Conservation (phyloP, 2,113 vertebrate genomes). For the Scophthalmus maximus region DNA sequence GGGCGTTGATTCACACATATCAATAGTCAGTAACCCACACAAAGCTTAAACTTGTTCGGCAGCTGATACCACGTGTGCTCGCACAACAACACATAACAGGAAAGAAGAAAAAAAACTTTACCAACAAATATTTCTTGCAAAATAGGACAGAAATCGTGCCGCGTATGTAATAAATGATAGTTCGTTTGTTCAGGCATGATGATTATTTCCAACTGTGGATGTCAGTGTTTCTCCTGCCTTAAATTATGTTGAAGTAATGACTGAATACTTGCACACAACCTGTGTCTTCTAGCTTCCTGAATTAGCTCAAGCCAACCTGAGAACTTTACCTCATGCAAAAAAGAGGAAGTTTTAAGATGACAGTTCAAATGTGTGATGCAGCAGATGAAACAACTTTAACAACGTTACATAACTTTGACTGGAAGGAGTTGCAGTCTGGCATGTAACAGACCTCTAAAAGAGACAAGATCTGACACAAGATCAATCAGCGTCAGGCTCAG, state of each 20-base stretch:
- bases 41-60: constrained; percentile 15
- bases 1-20: constrained; percentile 28
- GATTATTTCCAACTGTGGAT: neutral
- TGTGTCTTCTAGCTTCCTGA: constrained; percentile 25
- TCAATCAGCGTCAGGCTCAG: constrained; percentile 18
- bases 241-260: neutral
- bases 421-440: neutral
- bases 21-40: constrained; percentile 11
- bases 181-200: neutral
- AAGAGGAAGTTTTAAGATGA: constrained; percentile 43
- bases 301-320: constrained; percentile 10
- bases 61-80: constrained; percentile 3
- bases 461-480: constrained; percentile 13
- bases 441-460: constrained; percentile 5
- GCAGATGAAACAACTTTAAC: neutral
- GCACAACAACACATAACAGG: neutral
- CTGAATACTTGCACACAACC: neutral
- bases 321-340: constrained; percentile 8
- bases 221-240: neutral
- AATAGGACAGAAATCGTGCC: neutral
- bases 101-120: neutral
- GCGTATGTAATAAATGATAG: neutral
- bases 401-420: neutral
- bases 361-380: neutral
- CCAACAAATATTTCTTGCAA: neutral